A percentile compares a stretch with the other conserved stretches of the same genome.
Conservation (phyloP, 1,140 invertebrate species). For the Drosophila sturtevanti region DNA sequence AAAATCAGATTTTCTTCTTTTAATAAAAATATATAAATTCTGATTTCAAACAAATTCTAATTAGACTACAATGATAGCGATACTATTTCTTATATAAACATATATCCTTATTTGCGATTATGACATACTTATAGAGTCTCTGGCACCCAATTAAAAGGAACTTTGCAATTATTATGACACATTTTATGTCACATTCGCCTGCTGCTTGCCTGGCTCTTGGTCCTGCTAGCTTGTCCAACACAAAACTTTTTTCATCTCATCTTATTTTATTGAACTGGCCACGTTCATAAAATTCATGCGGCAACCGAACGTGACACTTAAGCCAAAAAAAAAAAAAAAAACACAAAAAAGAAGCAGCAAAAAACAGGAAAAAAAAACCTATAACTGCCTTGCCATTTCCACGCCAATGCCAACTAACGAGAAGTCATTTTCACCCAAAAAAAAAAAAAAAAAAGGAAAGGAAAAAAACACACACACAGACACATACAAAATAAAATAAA, state of each 20-base stretch:
- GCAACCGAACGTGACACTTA: conserved; percentile 67
- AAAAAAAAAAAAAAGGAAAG: neutral
- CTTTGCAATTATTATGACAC: conserved; percentile 54
- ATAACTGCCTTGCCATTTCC: conserved; percentile 20
- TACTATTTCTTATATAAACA: neutral
- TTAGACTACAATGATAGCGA: neutral
- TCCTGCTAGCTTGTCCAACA: neutral
- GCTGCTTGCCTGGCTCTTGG: neutral
- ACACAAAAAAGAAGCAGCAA: neutral
- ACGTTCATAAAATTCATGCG: conserved; percentile 62
- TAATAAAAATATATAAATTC: no score
- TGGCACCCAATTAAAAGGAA: conserved; percentile 56
- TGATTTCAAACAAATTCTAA: neutral
- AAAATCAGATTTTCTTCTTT: no score
- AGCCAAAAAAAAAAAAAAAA: neutral
- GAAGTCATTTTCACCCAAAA: conserved; percentile 33
- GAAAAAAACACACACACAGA: neutral
- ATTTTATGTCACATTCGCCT: conserved; percentile 41
- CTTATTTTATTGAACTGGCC: conserved; percentile 54
- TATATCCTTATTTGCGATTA: conserved; percentile 9
- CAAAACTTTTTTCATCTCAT: conserved; percentile 58
- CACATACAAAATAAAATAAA: conserved; percentile 26
- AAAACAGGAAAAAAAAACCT: neutral
- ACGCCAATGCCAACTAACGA: neutral
- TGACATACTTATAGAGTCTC: conserved; percentile 41